These are phyloP conservation scores for Polylopha cassiicola DNA, from an alignment of 2,888 invertebrate genomes.

Conservation along the genomic window DNA sequence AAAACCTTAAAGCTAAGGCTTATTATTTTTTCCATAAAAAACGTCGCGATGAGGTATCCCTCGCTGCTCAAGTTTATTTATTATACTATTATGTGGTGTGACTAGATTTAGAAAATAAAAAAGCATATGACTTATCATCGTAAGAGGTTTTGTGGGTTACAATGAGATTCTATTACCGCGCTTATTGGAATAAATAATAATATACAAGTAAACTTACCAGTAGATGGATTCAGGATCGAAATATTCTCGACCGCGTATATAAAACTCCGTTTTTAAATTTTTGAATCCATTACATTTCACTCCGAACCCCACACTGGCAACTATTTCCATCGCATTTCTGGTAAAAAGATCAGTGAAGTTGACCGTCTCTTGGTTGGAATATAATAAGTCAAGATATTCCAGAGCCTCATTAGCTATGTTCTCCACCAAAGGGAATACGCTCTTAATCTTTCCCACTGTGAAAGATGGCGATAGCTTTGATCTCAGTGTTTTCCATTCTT, in stretches of 20 bases:
- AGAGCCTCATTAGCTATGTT: conserved; percentile 74
- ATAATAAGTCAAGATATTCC: conserved; percentile 48
- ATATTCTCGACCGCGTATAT: conserved; percentile 61
- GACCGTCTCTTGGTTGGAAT: conserved; percentile 48
- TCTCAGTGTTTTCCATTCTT: conserved; percentile 80
- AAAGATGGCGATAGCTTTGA: conserved; percentile 81
- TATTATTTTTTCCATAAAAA: too few relatives aligned
- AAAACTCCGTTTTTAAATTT: conserved; percentile 74
- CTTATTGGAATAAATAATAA: too few relatives aligned
- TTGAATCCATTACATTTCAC: conserved; percentile 78
- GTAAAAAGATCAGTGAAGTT: conserved; percentile 77
- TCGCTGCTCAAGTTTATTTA: too few relatives aligned
- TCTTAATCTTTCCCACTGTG: conserved; percentile 81
- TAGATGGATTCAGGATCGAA: conserved; percentile 57
- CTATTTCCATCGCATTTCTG: conserved; percentile 79
- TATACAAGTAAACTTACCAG: too few relatives aligned
- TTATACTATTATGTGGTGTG: too few relatives aligned
- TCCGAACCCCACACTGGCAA: conserved; percentile 79
- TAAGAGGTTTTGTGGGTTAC: too few relatives aligned
- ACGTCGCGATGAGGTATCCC: too few relatives aligned
- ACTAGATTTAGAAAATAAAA: too few relatives aligned
- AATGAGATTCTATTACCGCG: too few relatives aligned
- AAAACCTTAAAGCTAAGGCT: too few relatives aligned
- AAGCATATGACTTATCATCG: too few relatives aligned
- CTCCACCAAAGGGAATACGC: conserved; percentile 78